These are phyloP conservation scores for Lindbergichthys nudifrons DNA, from an alignment of 2,797 vertebrate genomes.

Conservation along the genomic window DNA sequence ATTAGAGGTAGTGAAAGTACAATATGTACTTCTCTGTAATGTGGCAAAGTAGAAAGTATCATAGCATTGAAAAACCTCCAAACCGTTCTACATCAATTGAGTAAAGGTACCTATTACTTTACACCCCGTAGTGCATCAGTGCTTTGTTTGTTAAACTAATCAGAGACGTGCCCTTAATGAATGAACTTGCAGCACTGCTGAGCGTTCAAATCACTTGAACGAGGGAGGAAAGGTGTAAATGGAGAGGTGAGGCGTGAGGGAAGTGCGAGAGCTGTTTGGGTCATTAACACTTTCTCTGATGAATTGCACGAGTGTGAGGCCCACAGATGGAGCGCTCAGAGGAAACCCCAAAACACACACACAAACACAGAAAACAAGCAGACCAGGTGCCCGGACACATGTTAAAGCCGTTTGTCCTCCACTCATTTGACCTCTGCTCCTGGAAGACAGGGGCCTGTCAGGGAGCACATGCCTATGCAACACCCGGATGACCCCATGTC, in stretches of 20 bases:
- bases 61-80: neutral
- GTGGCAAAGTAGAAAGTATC: neutral
- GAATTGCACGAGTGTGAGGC: conserved; percentile 55
- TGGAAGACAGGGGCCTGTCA: conserved; percentile 72
- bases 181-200: neutral
- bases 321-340: conserved; percentile 40
- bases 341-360: conserved; percentile 54
- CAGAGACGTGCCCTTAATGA: neutral
- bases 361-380: conserved; percentile 52
- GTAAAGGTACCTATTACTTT: neutral
- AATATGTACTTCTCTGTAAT: neutral
- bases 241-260: conserved; percentile 24
- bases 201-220: neutral
- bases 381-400: conserved; percentile 73
- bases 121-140: neutral
- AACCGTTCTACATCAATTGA: neutral
- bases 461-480: conserved; percentile 80
- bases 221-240: neutral
- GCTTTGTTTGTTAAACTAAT: neutral
- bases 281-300: conserved; percentile 70
- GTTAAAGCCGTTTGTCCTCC: conserved; percentile 78
- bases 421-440: conserved; percentile 78
- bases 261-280: conserved; percentile 60
- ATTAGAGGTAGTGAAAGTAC: neutral
- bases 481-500: conserved; percentile 78